Evolutionary conservation across 2,113 vertebrate species (phyloP).

Genomic region (Oryzias celebensis): DNA sequence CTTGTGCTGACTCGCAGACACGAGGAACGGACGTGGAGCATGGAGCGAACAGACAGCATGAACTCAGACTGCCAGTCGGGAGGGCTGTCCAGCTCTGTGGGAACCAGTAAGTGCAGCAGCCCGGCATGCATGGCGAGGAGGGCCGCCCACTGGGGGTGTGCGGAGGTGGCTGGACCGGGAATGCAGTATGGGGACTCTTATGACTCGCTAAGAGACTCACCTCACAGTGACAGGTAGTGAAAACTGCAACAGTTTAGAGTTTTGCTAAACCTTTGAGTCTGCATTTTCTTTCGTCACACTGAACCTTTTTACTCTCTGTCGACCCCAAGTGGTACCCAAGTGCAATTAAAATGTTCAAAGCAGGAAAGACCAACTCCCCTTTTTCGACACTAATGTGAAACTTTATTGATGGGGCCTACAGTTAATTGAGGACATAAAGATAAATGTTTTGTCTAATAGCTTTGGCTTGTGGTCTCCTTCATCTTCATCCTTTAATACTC

Average conservation of each 20-base stretch:
- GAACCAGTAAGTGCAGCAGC: constrained; percentile 98
- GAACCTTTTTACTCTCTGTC: constrained; percentile 14
- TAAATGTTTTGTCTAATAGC: not conserved
- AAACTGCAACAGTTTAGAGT: not conserved
- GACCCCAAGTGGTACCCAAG: constrained; percentile 37
- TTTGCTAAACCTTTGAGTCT: not conserved
- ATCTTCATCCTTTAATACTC: not conserved
- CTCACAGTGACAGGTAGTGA: constrained; percentile 94
- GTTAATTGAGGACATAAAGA: not conserved
- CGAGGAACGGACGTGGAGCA: constrained; percentile 96
- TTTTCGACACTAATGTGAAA: not conserved
- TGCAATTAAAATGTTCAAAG: not conserved
- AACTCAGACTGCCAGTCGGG: constrained; percentile 96
- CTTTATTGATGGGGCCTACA: not conserved
- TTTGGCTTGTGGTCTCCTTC: not conserved
- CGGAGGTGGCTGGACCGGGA: constrained; percentile 76
- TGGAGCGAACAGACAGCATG: constrained; percentile 92
- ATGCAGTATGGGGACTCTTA: constrained; percentile 90
- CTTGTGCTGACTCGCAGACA: constrained; percentile 78
- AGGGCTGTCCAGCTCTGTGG: constrained; percentile 92
- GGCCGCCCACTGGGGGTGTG: constrained; percentile 84
- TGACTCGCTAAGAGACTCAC: constrained; percentile 93
- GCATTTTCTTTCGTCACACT: not conserved
- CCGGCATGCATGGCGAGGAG: constrained; percentile 90
- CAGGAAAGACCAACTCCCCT: not conserved